Percentiles rank a stretch among this genome's conserved stretches.
These are phyloP conservation scores for Globodera rostochiensis DNA, from an alignment of 1,140 invertebrate genomes.

Conservation along the genomic window DNA sequence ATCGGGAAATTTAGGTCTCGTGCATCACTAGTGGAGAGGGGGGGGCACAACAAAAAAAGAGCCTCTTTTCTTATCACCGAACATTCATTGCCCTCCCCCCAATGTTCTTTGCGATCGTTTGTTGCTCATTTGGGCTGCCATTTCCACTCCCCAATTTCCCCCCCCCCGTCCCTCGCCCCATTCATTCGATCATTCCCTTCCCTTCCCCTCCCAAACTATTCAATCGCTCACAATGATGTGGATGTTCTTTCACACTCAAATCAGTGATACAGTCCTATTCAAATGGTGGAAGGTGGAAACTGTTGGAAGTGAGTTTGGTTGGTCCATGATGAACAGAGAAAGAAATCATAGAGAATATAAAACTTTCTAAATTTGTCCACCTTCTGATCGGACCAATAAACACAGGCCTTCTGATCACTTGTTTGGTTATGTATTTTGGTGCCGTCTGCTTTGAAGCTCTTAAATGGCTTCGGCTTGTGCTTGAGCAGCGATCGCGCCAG, in stretches of 20 bases:
- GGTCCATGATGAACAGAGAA: not conserved
- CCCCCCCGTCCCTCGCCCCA: not conserved
- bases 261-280: conserved; percentile 50
- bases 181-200: not conserved
- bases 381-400: not conserved
- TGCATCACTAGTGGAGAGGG: too few relatives aligned
- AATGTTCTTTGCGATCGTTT: not conserved
- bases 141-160: not conserved
- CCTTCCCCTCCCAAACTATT: not conserved
- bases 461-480: conserved; percentile 37
- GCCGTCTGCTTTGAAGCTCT: conserved; percentile 38
- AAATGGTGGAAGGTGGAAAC: conserved; percentile 43
- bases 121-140: not conserved
- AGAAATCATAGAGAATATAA: too few relatives aligned
- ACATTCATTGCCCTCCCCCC: too few relatives aligned
- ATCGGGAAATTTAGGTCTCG: too few relatives aligned
- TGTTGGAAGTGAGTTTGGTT: conserved; percentile 30
- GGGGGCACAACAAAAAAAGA: too few relatives aligned
- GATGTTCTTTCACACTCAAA: conserved; percentile 52
- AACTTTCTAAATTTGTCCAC: not conserved
- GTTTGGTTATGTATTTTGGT: conserved; percentile 38
- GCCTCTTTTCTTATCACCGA: too few relatives aligned
- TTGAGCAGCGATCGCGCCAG: conserved; percentile 25
- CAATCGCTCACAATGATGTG: conserved; percentile 39
- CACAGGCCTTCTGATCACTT: conserved; percentile 44